These are phyloP conservation scores for Pygoscelis adeliae DNA, from an alignment of 2,113 vertebrate species.

Conservation along the genomic window DNA sequence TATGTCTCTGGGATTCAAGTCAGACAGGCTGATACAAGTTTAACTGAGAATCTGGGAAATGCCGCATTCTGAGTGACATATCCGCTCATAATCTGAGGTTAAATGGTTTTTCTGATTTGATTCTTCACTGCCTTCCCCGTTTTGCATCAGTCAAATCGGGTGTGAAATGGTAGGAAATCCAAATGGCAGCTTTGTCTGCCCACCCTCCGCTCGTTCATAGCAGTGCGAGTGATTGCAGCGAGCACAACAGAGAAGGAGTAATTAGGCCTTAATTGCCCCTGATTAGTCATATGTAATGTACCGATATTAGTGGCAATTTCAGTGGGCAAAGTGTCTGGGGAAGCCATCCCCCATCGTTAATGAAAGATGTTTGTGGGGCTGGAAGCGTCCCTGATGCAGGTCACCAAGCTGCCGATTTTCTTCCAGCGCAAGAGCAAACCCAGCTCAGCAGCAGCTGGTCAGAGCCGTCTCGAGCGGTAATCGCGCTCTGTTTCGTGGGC, in stretches of 20 bases:
- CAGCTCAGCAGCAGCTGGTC: neutral
- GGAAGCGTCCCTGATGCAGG: neutral
- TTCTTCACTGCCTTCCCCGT: neutral
- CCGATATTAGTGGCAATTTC: neutral
- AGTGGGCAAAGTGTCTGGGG: neutral
- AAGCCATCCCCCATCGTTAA: accelerated
- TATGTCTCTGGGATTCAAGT: neutral
- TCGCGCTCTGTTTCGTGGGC: accelerated
- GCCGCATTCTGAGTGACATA: neutral
- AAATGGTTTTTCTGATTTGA: constrained; percentile 7
- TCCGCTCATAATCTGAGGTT: neutral
- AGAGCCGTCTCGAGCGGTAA: accelerated
- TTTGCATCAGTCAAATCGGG: neutral
- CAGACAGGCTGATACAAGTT: neutral
- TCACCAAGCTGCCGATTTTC: accelerated
- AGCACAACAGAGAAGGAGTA: neutral
- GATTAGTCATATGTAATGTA: neutral
- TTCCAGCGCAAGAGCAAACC: neutral
- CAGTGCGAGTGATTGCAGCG: accelerated
- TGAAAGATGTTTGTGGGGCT: neutral
- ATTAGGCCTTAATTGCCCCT: constrained; percentile 3
- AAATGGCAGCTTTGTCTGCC: neutral
- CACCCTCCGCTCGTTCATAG: accelerated
- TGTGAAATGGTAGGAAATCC: neutral
- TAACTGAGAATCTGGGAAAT: neutral